These are phyloP conservation scores for Stegostoma tigrinum DNA, from an alignment of 2,113 vertebrate genomes.

Conservation along the genomic window DNA sequence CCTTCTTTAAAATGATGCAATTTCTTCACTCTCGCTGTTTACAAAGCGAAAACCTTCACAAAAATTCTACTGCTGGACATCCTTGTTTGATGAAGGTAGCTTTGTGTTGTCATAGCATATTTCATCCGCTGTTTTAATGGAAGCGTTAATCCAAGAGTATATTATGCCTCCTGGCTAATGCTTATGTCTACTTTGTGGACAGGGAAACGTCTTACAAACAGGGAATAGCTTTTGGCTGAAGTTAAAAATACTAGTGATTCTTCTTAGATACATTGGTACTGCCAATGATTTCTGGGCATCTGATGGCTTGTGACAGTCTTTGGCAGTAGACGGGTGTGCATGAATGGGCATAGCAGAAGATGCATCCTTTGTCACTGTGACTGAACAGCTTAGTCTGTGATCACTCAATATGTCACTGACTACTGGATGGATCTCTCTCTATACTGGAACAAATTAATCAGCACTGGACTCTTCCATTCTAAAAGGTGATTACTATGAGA, in stretches of 20 bases:
- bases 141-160: neutral
- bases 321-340: neutral
- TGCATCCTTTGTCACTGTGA: constrained; percentile 35
- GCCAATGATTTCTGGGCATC: neutral
- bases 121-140: neutral
- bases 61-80: neutral
- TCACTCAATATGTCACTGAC: constrained; percentile 32
- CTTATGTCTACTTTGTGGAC: neutral
- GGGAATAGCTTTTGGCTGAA: neutral
- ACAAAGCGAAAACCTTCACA: neutral
- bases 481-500: neutral
- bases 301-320: constrained; percentile 30
- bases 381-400: constrained; percentile 13
- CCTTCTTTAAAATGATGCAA: neutral
- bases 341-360: constrained; percentile 16
- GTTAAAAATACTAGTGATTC: neutral
- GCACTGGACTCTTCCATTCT: constrained; percentile 12
- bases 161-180: neutral
- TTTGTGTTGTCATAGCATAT: neutral
- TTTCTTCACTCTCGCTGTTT: neutral
- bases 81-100: neutral
- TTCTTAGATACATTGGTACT: neutral
- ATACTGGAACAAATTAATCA: neutral
- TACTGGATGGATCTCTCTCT: neutral
- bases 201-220: neutral